phyloP scores from a whole-genome alignment of 2,888 invertebrate genomes.

The Amblyjoppa fuscipennis region DNA sequence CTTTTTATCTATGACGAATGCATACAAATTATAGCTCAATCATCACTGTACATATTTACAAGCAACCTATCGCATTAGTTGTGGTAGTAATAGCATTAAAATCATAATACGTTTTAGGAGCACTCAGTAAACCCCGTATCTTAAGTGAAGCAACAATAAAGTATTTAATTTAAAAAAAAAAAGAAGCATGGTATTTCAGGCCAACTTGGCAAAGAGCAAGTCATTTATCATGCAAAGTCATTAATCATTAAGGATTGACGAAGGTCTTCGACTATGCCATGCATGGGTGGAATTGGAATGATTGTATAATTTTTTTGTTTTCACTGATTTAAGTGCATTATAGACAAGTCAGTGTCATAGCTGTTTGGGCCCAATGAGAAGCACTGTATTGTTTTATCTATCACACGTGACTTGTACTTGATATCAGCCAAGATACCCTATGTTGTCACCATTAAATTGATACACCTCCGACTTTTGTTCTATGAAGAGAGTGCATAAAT shows the following conservation, averaged over 20 bases:
- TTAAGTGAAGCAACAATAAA: neutral
- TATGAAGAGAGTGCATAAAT: neutral
- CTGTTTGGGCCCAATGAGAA: neutral
- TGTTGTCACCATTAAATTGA: neutral
- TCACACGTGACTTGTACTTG: neutral
- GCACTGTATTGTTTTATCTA: neutral
- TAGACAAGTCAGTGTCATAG: neutral
- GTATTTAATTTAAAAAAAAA: neutral
- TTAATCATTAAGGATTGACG: conserved; percentile 89
- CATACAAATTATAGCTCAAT: neutral
- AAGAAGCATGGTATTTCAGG: neutral
- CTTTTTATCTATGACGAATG: conserved; percentile 9
- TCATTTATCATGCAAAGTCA: conserved; percentile 89
- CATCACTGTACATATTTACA: neutral
- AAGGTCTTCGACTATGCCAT: conserved; percentile 89
- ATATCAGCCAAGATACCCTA: neutral
- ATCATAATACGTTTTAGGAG: neutral
- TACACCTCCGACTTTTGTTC: neutral
- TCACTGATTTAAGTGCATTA: neutral
- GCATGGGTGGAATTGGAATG: conserved; percentile 92
- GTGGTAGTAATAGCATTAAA: neutral
- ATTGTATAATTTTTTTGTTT: conserved; percentile 85
- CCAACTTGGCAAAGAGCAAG: neutral
- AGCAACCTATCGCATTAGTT: neutral
- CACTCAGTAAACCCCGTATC: neutral